Conservation (phyloP, 2,888 invertebrate genomes). For the Metellina segmentata region DNA sequence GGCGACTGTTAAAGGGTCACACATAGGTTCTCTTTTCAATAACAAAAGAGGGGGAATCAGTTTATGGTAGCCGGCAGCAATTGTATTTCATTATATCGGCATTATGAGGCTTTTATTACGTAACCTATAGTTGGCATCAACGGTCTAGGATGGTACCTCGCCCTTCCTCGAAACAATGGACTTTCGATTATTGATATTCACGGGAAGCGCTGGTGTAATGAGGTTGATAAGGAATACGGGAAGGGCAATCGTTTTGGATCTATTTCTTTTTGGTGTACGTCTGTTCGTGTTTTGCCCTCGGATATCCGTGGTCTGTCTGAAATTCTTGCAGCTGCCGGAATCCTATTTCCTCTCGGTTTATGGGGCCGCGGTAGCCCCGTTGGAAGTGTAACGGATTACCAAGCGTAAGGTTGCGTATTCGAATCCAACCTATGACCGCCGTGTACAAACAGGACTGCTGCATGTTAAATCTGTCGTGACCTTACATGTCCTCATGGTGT, state of each 20-base stretch:
- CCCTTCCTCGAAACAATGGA: conserved; percentile 50
- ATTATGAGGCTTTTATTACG: conserved; percentile 55
- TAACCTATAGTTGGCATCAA: conserved; percentile 37
- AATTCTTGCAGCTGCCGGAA: conserved; percentile 24
- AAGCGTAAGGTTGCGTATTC: too few species aligned
- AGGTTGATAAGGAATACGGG: not conserved
- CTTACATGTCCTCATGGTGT: too few species aligned
- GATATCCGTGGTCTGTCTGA: not conserved
- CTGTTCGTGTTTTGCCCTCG: conserved; percentile 38
- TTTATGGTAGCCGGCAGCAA: conserved; percentile 12
- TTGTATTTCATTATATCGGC: conserved; percentile 24
- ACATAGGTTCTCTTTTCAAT: not conserved
- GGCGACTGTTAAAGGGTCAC: conserved; percentile 13
- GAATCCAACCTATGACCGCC: not conserved
- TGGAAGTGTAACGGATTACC: too few species aligned
- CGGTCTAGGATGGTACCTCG: conserved; percentile 41
- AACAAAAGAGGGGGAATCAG: not conserved
- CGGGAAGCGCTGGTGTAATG: conserved; percentile 36
- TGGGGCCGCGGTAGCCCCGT: too few species aligned
- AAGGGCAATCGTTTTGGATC: not conserved
- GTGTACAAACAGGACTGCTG: too few species aligned
- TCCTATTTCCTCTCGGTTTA: not conserved
- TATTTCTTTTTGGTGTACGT: conserved; percentile 3
- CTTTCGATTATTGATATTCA: conserved; percentile 68
- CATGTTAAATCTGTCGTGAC: too few species aligned